A percentile compares a stretch with the other conserved stretches of the same genome.
Evolutionary conservation across 2,888 invertebrate genomes (phyloP).

Genomic region (Lasioglossum leucozonium): DNA sequence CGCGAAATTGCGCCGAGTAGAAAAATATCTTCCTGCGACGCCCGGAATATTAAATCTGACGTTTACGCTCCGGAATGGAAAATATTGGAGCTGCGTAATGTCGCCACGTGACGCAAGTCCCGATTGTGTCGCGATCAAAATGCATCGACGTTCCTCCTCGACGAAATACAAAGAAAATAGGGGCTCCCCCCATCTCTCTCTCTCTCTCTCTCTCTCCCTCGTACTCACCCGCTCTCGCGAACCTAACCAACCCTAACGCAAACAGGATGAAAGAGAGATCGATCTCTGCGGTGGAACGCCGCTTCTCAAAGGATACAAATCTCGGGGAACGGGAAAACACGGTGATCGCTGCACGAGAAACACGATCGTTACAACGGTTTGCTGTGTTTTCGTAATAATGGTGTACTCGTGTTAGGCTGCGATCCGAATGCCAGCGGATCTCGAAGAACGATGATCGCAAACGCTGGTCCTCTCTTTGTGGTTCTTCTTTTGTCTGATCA

Average conservation of each 20-base stretch:
- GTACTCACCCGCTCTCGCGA: not conserved
- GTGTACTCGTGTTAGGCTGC: not conserved
- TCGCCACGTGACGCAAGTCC: not conserved
- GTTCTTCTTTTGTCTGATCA: not conserved
- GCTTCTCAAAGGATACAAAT: not conserved
- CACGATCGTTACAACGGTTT: not conserved
- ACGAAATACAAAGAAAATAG: conserved; percentile 10
- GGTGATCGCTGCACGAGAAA: not conserved
- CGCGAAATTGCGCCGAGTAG: conserved; percentile 32
- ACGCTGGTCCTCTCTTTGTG: not conserved
- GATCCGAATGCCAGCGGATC: not conserved
- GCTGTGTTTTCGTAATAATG: not conserved
- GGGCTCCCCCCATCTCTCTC: not conserved
- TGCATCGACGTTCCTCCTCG: not conserved
- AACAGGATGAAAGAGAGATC: not conserved
- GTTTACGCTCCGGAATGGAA: not conserved
- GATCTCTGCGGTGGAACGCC: not conserved
- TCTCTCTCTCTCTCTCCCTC: too few species aligned
- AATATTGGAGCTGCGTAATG: conserved; percentile 2
- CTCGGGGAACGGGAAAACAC: not conserved
- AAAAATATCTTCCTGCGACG: not conserved
- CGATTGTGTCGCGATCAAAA: not conserved
- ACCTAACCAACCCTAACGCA: conserved; percentile 8
- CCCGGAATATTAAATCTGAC: conserved; percentile 7
- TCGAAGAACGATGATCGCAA: not conserved